Conservation (phyloP, 2,113 vertebrate genomes). For the Nothocercus julius region DNA sequence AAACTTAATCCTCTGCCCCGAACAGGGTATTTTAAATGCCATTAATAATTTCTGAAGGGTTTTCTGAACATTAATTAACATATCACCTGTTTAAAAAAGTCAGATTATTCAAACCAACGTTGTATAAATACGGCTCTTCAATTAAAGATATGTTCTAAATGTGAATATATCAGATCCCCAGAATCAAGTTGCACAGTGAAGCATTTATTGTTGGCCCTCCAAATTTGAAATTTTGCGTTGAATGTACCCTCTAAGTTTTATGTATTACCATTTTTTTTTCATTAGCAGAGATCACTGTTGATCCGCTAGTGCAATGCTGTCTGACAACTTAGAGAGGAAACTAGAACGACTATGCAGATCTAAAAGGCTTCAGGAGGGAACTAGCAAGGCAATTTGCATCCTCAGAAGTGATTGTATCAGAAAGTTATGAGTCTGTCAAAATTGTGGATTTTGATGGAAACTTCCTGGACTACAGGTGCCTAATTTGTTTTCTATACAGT, state of each 20-base stretch:
- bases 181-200: neutral
- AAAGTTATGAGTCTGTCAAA: neutral
- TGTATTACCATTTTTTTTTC: neutral
- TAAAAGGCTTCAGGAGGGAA: neutral
- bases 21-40: neutral
- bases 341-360: neutral
- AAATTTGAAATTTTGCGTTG: neutral
- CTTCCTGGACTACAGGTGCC: neutral
- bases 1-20: neutral
- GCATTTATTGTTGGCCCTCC: neutral
- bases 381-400: neutral
- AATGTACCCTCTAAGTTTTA: neutral
- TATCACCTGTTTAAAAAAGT: neutral
- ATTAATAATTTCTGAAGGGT: neutral
- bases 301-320: neutral
- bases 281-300: neutral
- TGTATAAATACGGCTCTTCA: neutral
- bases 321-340: neutral
- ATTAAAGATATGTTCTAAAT: neutral
- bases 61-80: neutral
- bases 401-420: neutral
- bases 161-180: neutral
- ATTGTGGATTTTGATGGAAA: neutral
- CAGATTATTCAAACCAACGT: neutral
- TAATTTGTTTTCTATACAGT: neutral